A percentile compares a stretch with the other conserved stretches of the same genome.
Conservation (phyloP, 92 coral and sea anemone species). For the Epizoanthus illoricatus region DNA sequence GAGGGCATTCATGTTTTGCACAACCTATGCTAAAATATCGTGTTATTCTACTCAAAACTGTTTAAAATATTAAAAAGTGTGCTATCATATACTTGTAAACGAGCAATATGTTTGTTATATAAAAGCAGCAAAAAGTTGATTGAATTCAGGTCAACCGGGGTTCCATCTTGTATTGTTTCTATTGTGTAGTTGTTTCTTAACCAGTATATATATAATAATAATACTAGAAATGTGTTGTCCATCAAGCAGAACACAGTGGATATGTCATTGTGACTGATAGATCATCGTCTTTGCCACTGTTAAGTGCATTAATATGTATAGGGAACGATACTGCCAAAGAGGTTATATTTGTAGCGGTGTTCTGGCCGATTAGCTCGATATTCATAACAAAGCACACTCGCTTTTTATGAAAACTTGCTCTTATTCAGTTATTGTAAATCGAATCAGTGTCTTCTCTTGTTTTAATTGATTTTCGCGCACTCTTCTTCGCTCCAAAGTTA, state of each 20-base stretch:
- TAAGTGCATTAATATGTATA: neutral
- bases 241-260: slow-evolving; percentile 1
- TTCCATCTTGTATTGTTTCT: slow-evolving; percentile 12
- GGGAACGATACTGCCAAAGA: slow-evolving; percentile 4
- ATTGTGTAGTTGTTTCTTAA: slow-evolving; percentile 28
- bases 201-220: slow-evolving; percentile 39
- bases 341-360: neutral
- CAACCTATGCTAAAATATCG: slow-evolving; percentile 29
- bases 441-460: slow-evolving; percentile 24
- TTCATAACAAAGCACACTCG: slow-evolving; percentile 18
- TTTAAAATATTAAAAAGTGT: slow-evolving; percentile 7
- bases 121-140: slow-evolving; percentile 26
- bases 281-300: neutral
- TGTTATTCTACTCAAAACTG: neutral
- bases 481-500: neutral
- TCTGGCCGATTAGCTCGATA: neutral
- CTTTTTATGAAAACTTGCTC: slow-evolving; percentile 20
- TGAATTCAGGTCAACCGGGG: slow-evolving; percentile 43
- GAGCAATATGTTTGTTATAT: neutral
- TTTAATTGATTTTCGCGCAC: slow-evolving; percentile 46
- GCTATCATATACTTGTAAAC: slow-evolving; percentile 6
- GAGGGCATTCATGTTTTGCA: slow-evolving; percentile 32
- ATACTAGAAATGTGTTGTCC: slow-evolving; percentile 4
- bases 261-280: neutral
- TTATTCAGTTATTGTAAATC: slow-evolving; percentile 21